Conservation (phyloP, 2,797 vertebrate species). For the Karalla daura region DNA sequence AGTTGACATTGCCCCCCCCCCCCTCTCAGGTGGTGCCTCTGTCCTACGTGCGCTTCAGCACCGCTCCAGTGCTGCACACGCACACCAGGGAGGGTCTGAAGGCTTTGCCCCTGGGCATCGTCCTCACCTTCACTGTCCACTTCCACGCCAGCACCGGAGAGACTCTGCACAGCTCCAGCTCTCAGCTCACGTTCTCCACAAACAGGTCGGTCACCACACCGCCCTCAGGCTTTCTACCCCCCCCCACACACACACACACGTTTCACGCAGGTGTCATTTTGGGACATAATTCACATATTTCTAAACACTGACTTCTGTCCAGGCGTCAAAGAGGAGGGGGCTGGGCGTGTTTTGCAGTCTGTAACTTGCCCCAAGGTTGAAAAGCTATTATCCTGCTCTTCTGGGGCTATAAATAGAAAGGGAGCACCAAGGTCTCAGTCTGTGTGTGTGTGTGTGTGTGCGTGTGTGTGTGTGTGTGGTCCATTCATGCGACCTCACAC, state of each 20-base stretch:
- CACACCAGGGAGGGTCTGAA: conserved; percentile 77
- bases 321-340: conserved; percentile 1
- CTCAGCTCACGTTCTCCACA: conserved; percentile 87
- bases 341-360: conserved; percentile 23
- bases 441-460: conserved; percentile 48
- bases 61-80: conserved; percentile 84
- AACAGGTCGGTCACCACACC: conserved; percentile 91
- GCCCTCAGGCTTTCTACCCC: too few species aligned
- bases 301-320: conserved; percentile 5
- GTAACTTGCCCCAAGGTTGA: conserved; percentile 26
- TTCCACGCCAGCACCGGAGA: conserved; percentile 92
- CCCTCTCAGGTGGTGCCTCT: conserved; percentile 90
- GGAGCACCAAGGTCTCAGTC: conserved; percentile 5
- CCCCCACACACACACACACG: too few species aligned
- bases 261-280: too few species aligned
- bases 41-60: conserved; percentile 91
- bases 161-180: conserved; percentile 89
- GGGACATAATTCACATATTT: conserved; percentile 1
- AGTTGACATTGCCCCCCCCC: background rate
- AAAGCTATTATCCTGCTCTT: conserved; percentile 36
- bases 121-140: conserved; percentile 89
- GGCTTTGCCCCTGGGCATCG: conserved; percentile 89
- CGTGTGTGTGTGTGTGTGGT: conserved; percentile 45
- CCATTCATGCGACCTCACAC: conserved; percentile 26
- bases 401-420: conserved; percentile 32